Evolutionary conservation across 2,888 invertebrate genomes (phyloP).

Genomic region (Eupithecia dodoneata): DNA sequence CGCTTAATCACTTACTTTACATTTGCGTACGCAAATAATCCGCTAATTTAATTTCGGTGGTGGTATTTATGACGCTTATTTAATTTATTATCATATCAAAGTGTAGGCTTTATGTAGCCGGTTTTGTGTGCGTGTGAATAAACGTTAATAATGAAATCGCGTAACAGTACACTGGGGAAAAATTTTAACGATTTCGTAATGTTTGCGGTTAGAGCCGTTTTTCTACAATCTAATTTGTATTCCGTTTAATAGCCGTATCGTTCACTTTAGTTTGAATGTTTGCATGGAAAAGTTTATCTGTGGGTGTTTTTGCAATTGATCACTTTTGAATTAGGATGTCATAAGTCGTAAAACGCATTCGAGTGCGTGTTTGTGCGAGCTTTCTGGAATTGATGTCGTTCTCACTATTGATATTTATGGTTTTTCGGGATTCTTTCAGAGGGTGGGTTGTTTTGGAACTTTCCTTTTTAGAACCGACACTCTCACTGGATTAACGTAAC

Average conservation of each 20-base stretch:
- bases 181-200: conserved; percentile 68
- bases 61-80: conserved; percentile 80
- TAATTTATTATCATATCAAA: conserved; percentile 82
- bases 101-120: conserved; percentile 74
- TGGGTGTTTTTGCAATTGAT: conserved; percentile 63
- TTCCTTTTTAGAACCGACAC: conserved; percentile 67
- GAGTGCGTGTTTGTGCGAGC: conserved; percentile 62
- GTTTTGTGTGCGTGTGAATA: conserved; percentile 74
- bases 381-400: conserved; percentile 63
- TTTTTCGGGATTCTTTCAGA: conserved; percentile 69
- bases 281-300: conserved; percentile 37
- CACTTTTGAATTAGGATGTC: conserved; percentile 66
- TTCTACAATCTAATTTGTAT: conserved; percentile 59
- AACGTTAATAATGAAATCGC: conserved; percentile 75
- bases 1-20: conserved; percentile 82
- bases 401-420: conserved; percentile 78
- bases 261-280: conserved; percentile 42
- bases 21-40: conserved; percentile 81
- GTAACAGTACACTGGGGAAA: conserved; percentile 71
- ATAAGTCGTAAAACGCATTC: conserved; percentile 71
- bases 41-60: conserved; percentile 78
- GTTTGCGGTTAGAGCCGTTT: conserved; percentile 63
- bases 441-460: conserved; percentile 75
- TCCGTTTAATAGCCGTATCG: conserved; percentile 47
- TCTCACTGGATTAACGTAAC: conserved; percentile 74